These are phyloP conservation scores for Trachurus trachurus DNA, from an alignment of 2,797 vertebrate genomes.

Conservation along the genomic window DNA sequence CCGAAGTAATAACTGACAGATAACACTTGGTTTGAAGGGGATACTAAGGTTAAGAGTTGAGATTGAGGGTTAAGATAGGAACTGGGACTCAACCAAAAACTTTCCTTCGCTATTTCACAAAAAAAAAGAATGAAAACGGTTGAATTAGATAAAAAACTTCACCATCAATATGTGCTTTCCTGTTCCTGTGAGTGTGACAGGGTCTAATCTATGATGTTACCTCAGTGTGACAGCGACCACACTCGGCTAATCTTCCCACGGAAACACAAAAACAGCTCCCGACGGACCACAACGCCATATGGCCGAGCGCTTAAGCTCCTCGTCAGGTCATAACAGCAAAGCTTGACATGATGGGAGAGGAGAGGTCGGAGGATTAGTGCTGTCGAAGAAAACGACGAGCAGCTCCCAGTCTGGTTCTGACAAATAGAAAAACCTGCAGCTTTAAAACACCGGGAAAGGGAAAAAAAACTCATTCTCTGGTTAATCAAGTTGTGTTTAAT, in stretches of 20 bases:
- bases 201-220: no score
- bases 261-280: slow-evolving; percentile 26
- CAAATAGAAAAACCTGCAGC: not conserved
- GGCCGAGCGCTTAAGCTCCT: slow-evolving; percentile 58
- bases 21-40: no score
- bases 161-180: no score
- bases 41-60: no score
- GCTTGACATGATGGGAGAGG: slow-evolving; percentile 17
- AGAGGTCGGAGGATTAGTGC: slow-evolving; percentile 23
- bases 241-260: slow-evolving; percentile 47
- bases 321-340: slow-evolving; percentile 40
- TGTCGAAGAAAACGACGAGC: not conserved
- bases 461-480: not conserved
- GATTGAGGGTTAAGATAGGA: no score
- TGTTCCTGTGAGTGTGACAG: no score
- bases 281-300: slow-evolving; percentile 68
- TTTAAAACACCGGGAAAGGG: no score
- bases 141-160: no score
- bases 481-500: slow-evolving; percentile 63
- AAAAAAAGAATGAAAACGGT: no score
- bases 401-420: not conserved
- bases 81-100: no score
- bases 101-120: no score
- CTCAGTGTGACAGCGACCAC: slow-evolving; percentile 26
- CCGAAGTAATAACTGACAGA: no score